Base-by-base conservation (phyloP, 2,888 invertebrate genomes). In the Octodonta nipae region DNA sequence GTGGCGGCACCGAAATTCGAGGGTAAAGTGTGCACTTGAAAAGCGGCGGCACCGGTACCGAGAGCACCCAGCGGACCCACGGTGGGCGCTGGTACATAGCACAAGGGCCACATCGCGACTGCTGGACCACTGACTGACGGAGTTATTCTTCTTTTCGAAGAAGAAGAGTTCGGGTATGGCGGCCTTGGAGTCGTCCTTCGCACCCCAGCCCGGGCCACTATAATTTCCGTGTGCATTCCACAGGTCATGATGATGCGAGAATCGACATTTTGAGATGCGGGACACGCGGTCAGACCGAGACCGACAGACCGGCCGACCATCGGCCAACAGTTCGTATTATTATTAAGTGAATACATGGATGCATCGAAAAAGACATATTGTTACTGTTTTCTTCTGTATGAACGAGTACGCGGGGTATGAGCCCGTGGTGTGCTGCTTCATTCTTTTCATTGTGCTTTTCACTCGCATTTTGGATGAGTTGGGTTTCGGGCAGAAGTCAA, bases 181-280 rank as follows among this genome's bases (percentile, higher is more conserved):
- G 55, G 56, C 58, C 55, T 56, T 56, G 56, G 51, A 45, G 17
- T 47, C 58, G 59, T 58, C 59, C 58, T 60, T 59, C 58, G 54
- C 52, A 54, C 55, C 56, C 54, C 14, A 30, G 35, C 38, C 43
- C 35, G 40, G 45, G 40, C 44, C 41, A 28, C 11, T 51, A 51
- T 56, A 57, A 58, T 59, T 57, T 58, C 59, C 60, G 57, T 57
- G 47, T 44, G 40, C 41, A 59, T 58, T 58, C 58, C 56, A 48
- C 51, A 56, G 60, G 57, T 54, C 55, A 51, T 44, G 40, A 51
- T 56, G 42, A 33, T 35, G 38, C 31, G 35, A 22, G 22, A n/a
- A 37, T 30, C 34, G n/a, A n/a, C n/a, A n/a, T n/a, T n/a, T n/a
- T n/a, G n/a, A n/a, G n/a, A n/a, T n/a, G n/a, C n/a, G n/a, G n/a